phyloP scores from a whole-genome alignment of 2,888 invertebrate genomes.

The Volucella bombylans region DNA sequence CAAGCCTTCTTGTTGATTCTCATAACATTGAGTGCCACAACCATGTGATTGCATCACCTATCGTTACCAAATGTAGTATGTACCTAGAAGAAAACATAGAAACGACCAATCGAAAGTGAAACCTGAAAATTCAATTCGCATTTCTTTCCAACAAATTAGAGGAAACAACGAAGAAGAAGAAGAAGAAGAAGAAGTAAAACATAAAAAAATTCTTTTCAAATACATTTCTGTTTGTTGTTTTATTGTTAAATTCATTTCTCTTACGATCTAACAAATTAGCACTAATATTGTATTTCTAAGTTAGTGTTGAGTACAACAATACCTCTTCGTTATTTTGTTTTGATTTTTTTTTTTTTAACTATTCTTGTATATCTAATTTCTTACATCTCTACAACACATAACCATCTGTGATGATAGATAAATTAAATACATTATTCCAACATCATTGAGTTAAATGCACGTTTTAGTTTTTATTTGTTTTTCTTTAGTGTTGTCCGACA shows the following conservation, averaged over 20 bases:
- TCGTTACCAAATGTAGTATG: no score
- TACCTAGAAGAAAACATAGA: neutral
- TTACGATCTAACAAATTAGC: constrained; percentile 62
- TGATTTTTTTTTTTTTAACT: constrained; percentile 5
- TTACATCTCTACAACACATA: constrained; percentile 48
- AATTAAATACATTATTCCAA: constrained; percentile 69
- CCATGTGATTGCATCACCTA: no score
- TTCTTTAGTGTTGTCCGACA: neutral
- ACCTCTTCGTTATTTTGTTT: constrained; percentile 23
- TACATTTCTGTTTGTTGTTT: constrained; percentile 8
- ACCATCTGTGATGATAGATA: constrained; percentile 40
- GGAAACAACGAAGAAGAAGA: constrained; percentile 17
- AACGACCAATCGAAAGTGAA: neutral
- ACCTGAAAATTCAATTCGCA: neutral
- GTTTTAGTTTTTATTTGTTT: neutral
- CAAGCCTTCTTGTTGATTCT: no score
- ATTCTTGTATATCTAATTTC: constrained; percentile 28
- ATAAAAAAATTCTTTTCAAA: constrained; percentile 26
- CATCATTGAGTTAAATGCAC: constrained; percentile 41
- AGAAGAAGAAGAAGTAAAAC: constrained; percentile 13
- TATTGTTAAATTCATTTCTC: constrained; percentile 43
- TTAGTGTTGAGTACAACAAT: constrained; percentile 40
- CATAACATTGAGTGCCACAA: no score
- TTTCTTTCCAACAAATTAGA: neutral
- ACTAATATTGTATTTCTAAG: constrained; percentile 48